These are phyloP conservation scores for Discoglossus pictus DNA, from an alignment of 2,797 vertebrate species.

Conservation along the genomic window DNA sequence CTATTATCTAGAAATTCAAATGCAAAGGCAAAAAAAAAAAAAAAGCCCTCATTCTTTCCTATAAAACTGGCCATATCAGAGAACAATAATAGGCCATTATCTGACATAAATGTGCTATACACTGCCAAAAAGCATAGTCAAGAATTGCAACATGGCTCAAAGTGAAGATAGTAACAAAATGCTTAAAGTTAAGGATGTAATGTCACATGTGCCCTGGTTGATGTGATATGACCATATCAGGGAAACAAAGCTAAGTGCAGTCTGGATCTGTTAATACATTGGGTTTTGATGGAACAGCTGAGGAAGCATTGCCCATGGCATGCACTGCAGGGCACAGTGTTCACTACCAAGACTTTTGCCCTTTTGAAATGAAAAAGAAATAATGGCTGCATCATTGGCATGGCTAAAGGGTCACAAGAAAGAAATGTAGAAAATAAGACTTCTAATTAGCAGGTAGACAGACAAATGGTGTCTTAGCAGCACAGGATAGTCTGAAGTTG, in stretches of 20 bases:
- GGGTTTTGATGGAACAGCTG: conserved; percentile 89
- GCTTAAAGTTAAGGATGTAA: conserved; percentile 85
- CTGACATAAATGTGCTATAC: conserved; percentile 83
- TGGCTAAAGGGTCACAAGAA: conserved; percentile 60
- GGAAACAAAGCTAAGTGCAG: conserved; percentile 96
- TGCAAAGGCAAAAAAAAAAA: conserved; percentile 61
- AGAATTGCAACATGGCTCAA: conserved; percentile 79
- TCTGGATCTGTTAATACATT: conserved; percentile 91
- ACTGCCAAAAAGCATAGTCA: conserved; percentile 82
- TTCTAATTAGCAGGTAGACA: conserved; percentile 59
- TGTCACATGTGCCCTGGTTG: conserved; percentile 87
- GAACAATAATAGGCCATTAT: conserved; percentile 89
- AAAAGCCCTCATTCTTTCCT: conserved; percentile 75
- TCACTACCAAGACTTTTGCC: conserved; percentile 81
- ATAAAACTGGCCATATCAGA: conserved; percentile 84
- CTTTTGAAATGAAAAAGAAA: conserved; percentile 86
- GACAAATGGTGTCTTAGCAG: neutral
- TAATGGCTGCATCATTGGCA: conserved; percentile 56
- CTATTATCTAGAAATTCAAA: conserved; percentile 99
- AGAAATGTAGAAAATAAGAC: conserved; percentile 43
- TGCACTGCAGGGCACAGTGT: conserved; percentile 81
- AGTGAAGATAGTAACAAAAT: conserved; percentile 83
- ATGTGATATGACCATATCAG: conserved; percentile 93
- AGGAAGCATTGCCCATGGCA: conserved; percentile 87
- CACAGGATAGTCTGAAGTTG: no score